These are phyloP conservation scores for Lepidocyrtoides sp. DNA, from an alignment of 2,888 invertebrate genomes.

Conservation along the genomic window DNA sequence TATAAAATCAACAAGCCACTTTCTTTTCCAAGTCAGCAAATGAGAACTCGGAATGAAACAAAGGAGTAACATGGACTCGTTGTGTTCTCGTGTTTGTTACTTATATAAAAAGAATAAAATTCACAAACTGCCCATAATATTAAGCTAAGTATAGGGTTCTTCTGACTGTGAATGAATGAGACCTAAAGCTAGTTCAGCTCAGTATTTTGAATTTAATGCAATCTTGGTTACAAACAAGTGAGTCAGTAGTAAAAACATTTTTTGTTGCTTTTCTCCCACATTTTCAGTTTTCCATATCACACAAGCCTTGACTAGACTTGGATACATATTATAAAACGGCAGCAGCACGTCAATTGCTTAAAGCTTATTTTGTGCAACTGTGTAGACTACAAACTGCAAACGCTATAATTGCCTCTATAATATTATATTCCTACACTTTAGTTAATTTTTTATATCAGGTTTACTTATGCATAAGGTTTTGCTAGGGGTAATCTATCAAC, in stretches of 20 bases:
- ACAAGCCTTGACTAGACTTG: background rate
- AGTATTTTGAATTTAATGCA: too few species aligned
- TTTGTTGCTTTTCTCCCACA: background rate
- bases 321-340: too few species aligned
- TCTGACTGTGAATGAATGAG: too few species aligned
- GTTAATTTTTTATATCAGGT: constrained; percentile 55
- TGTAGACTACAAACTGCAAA: background rate
- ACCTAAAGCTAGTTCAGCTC: too few species aligned
- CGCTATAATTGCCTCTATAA: background rate
- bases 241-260: background rate
- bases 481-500: constrained; percentile 67
- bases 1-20: background rate
- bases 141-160: too few species aligned
- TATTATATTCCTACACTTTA: constrained; percentile 52
- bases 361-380: background rate
- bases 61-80: background rate
- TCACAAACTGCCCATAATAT: too few species aligned
- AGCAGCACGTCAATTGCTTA: background rate
- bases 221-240: background rate
- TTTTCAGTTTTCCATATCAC: constrained; percentile 37
- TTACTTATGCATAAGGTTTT: constrained; percentile 46
- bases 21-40: background rate
- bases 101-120: too few species aligned
- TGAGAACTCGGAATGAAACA: background rate
- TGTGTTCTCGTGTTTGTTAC: background rate